These are phyloP conservation scores for Morelia viridis DNA, from an alignment of 2,797 vertebrate species.

Conservation along the genomic window DNA sequence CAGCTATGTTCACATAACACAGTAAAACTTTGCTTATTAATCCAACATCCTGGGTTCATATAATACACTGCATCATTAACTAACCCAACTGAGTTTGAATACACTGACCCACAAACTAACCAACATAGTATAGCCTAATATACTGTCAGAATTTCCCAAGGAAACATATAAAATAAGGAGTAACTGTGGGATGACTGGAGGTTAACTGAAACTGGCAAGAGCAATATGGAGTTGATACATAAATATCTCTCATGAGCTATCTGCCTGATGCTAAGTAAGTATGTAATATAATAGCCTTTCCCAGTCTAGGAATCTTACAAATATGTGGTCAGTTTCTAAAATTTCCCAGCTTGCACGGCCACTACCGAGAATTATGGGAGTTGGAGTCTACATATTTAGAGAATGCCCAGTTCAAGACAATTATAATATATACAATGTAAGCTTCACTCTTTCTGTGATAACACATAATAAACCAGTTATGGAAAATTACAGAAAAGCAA, in stretches of 20 bases:
- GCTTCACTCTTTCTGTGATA: background rate
- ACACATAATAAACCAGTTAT: background rate
- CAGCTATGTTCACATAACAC: background rate
- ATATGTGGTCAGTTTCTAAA: background rate
- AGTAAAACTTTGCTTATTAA: background rate
- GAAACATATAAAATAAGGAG: background rate
- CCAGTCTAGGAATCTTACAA: background rate
- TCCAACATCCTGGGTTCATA: background rate
- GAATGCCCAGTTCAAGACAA: background rate
- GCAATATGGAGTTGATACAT: background rate
- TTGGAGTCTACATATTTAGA: background rate
- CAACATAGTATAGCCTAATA: background rate
- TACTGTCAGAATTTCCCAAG: background rate
- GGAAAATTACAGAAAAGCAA: background rate
- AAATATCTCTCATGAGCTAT: background rate
- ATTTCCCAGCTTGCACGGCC: background rate
- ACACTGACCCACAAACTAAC: background rate
- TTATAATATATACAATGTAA: background rate
- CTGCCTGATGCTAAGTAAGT: background rate
- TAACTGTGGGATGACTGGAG: background rate
- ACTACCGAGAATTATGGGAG: background rate
- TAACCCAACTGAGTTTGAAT: background rate
- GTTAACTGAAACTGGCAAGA: background rate
- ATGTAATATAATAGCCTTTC: background rate
- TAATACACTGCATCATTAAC: background rate